phyloP scores from a whole-genome alignment of 2,888 invertebrate species.

The Branchinecta sandiegonensis region DNA sequence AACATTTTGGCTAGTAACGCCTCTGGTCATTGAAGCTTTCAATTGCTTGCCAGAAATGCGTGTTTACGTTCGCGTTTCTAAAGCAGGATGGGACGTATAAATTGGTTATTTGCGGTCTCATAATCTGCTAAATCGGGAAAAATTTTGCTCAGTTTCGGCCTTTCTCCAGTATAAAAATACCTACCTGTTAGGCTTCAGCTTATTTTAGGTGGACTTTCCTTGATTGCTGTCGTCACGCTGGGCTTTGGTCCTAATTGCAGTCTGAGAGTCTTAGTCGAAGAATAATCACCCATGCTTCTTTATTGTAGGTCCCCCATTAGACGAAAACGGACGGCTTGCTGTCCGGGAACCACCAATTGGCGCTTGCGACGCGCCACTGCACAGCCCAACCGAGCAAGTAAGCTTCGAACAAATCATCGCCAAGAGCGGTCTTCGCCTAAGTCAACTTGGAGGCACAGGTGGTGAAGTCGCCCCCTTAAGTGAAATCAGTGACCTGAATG shows the following conservation, averaged over 20 bases:
- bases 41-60: too few relatives aligned
- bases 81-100: too few relatives aligned
- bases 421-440: conserved; percentile 32
- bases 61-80: too few relatives aligned
- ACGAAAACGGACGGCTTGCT: conserved; percentile 30
- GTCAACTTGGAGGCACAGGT: conserved; percentile 16
- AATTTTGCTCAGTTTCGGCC: too few relatives aligned
- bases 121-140: too few relatives aligned
- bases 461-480: conserved; percentile 17
- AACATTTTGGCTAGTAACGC: too few relatives aligned
- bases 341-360: conserved; percentile 54
- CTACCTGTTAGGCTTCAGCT: neutral
- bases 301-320: conserved; percentile 16
- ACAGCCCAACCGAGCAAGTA: conserved; percentile 39
- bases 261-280: neutral
- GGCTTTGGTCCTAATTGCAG: neutral
- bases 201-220: too few relatives aligned
- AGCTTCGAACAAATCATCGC: conserved; percentile 26
- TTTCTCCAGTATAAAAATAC: neutral
- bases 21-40: too few relatives aligned
- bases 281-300: neutral
- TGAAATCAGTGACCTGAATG: conserved; percentile 21
- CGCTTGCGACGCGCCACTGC: conserved; percentile 43
- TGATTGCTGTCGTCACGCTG: neutral
- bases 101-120: too few relatives aligned